Evolutionary conservation across 1,140 invertebrate species (phyloP).

Genomic region (Colletes latitarsis): DNA sequence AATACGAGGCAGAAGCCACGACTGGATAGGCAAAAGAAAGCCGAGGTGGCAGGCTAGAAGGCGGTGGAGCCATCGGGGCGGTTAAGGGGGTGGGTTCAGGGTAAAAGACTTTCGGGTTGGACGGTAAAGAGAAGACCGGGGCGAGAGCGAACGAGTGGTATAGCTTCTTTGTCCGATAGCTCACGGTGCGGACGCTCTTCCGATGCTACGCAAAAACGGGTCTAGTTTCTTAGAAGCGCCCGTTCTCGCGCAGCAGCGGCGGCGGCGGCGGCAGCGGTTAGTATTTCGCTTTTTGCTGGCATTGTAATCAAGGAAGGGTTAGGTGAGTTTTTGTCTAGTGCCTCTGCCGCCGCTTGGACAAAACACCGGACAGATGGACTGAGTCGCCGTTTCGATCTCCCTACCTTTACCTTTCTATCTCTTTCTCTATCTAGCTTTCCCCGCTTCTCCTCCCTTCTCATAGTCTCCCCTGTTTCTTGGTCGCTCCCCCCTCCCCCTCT

Average conservation of each 20-base stretch:
- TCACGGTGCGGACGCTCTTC: slow-evolving; percentile 68
- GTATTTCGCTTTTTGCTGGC: slow-evolving; percentile 82
- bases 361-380: slow-evolving; percentile 81
- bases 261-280: slow-evolving; percentile 75
- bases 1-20: not conserved
- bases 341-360: slow-evolving; percentile 72
- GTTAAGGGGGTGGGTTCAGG: slow-evolving; percentile 2
- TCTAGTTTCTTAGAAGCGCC: slow-evolving; percentile 81
- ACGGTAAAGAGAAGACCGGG: slow-evolving; percentile 22
- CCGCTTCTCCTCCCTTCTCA: slow-evolving; percentile 42
- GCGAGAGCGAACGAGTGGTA: slow-evolving; percentile 47
- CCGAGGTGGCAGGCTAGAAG: not conserved
- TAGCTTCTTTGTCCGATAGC: slow-evolving; percentile 78
- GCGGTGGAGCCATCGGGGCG: slow-evolving; percentile 8
- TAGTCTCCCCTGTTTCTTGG: slow-evolving; percentile 38
- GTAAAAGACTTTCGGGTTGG: slow-evolving; percentile 29
- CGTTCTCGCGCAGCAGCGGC: slow-evolving; percentile 60
- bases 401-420: slow-evolving; percentile 52
- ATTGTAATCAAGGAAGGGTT: slow-evolving; percentile 83
- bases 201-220: slow-evolving; percentile 77
- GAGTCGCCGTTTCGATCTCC: slow-evolving; percentile 74
- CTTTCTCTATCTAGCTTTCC: slow-evolving; percentile 14
- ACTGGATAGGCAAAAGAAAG: slow-evolving; percentile 17
- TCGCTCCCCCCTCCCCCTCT: slow-evolving; percentile 41
- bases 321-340: slow-evolving; percentile 80